phyloP scores from a whole-genome alignment of 1,140 invertebrate species.

The Musca vetustissima region DNA sequence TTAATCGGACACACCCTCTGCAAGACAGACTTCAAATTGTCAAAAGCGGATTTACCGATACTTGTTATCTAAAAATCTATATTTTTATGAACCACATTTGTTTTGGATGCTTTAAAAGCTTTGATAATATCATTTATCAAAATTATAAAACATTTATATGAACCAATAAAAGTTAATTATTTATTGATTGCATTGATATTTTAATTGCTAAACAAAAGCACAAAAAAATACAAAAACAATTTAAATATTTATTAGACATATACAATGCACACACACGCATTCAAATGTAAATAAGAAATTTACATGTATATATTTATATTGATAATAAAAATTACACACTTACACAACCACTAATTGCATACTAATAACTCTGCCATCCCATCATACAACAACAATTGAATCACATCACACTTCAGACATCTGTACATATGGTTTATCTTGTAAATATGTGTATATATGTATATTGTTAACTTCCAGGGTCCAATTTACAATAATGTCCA shows the following conservation, averaged over 20 bases:
- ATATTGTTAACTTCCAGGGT: slow-evolving; percentile 34
- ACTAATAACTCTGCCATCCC: background rate
- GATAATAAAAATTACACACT: background rate
- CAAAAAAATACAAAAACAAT: no score
- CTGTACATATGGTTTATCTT: background rate
- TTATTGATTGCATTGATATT: background rate
- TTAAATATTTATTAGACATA: no score
- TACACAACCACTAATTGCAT: no score
- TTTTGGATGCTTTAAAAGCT: no score
- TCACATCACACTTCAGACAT: background rate
- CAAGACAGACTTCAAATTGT: no score
- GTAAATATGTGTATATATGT: background rate
- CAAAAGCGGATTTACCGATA: no score
- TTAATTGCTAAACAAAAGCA: background rate
- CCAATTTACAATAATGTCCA: slow-evolving; percentile 52
- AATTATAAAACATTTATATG: background rate
- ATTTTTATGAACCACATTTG: no score
- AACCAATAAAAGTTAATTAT: background rate
- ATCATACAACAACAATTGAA: background rate
- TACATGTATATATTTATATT: background rate
- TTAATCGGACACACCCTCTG: no score
- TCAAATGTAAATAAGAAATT: background rate
- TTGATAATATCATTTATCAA: no score
- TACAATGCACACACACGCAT: background rate
- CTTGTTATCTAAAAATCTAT: no score